Conservation (phyloP, 2,888 invertebrate species). For the Plebejus melissa region DNA sequence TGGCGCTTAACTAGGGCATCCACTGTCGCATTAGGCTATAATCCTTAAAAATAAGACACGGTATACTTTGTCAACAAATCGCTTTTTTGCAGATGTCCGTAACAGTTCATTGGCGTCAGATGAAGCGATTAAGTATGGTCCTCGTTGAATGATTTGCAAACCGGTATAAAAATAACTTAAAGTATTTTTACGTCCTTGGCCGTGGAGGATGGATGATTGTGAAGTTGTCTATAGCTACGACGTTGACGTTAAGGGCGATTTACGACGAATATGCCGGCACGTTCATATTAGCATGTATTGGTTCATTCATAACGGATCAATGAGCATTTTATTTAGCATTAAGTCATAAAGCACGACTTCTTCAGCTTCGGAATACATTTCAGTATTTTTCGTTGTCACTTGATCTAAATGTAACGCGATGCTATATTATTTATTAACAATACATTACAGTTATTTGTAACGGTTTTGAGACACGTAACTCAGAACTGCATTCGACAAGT, state of each 20-base stretch:
- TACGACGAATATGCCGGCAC: too few species aligned
- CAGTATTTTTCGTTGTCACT: neutral
- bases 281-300: neutral
- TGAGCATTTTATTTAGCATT: neutral
- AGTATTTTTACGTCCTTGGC: neutral
- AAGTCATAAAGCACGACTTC: too few species aligned
- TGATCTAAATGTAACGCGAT: slow-evolving; percentile 19
- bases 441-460: slow-evolving; percentile 43
- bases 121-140: slow-evolving; percentile 4
- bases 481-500: slow-evolving; percentile 51
- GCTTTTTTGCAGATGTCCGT: slow-evolving; percentile 4
- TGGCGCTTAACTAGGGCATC: slow-evolving; percentile 58
- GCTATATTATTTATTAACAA: slow-evolving; percentile 34
- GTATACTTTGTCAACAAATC: slow-evolving; percentile 23
- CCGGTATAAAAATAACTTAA: neutral
- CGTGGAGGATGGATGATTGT: too few species aligned
- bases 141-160: neutral
- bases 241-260: too few species aligned
- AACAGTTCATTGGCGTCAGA: slow-evolving; percentile 15
- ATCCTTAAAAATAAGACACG: slow-evolving; percentile 7
- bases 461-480: slow-evolving; percentile 51
- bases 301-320: neutral
- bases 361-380: too few species aligned
- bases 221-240: neutral
- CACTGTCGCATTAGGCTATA: slow-evolving; percentile 36